Base-by-base conservation (phyloP, 30 jellyfish, hydroid and myxozoan species). In the Chironex yamaguchii region DNA sequence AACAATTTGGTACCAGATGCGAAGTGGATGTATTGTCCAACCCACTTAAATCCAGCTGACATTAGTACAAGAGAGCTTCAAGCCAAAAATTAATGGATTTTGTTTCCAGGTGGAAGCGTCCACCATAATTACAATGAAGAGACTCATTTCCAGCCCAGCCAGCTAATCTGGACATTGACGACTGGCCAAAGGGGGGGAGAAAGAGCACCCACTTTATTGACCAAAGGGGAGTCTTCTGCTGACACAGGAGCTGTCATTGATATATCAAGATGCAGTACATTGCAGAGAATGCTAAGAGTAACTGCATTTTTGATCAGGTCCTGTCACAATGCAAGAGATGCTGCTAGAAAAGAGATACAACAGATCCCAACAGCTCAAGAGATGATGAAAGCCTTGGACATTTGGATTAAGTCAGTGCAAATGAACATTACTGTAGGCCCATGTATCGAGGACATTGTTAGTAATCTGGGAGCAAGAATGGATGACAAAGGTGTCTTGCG, bases 11-110 rank as follows among this genome's bases (percentile, higher is more conserved):
- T 30, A 52, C 80, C 65, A 64, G 76, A 64, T 34, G 49, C 58
- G 20, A 36, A 20, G 0, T 81, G 91, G 91, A 63, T 27, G n/a
- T 67, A 82, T 70, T 67, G 93, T 21, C 87, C 93, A 4, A 69
- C 87, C 1, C 14, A 82, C 1, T 49, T 42, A 1, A 67, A 82
- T 29, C 93, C 93, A 70, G 89, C 93, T 14, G 93, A 82, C 82
- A 2, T 67, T 1, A 88, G 88, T 4, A 67, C 80, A 3, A 64
- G 92, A 34, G 89, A 2, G 68, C 92, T 4, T 65, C 92, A 4
- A 24, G 49, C 1, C 6, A 29, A 23, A 20, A 54, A 24, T 74
- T 79, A 17, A 71, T 54, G 28, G 35, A 11, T 12, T 11, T 26
- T 25, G 21, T 2, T 1, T 36, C 17, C 20, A 35, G 87, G 87